Conservation (phyloP, 2,888 invertebrate species). For the Tetheella fluctuosa region DNA sequence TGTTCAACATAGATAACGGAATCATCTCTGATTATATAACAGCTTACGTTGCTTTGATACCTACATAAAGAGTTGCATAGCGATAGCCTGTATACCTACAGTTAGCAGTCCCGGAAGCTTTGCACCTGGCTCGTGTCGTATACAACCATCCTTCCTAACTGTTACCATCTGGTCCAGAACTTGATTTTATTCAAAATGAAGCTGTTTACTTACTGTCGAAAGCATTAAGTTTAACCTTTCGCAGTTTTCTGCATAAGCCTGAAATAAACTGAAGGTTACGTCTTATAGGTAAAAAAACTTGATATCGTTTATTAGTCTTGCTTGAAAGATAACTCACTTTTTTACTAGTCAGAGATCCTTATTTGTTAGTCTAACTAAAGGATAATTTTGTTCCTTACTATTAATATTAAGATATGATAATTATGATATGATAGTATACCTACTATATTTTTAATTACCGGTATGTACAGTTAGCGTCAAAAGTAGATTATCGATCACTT, state of each 20-base stretch:
- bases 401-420: no score
- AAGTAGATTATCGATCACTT: no score
- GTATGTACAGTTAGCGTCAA: no score
- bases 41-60: constrained; percentile 3
- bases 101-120: constrained; percentile 8
- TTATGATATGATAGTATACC: no score
- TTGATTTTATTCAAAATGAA: not conserved
- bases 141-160: constrained; percentile 2
- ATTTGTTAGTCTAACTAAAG: no score
- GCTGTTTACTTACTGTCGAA: not conserved
- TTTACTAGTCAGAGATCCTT: no score
- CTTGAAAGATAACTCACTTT: no score
- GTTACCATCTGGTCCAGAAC: not conserved
- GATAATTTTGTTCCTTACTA: no score
- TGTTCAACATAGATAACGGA: not conserved
- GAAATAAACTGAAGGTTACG: no score
- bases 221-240: not conserved
- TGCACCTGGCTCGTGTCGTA: constrained; percentile 5
- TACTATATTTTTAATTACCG: no score
- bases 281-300: no score
- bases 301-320: no score
- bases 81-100: constrained; percentile 6
- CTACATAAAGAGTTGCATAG: constrained; percentile 1
- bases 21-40: not conserved
- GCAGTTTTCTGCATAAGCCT: not conserved